Evolutionary conservation across 1,140 invertebrate genomes (phyloP), one percentile per base, ranked within the genome.

Genomic region (Drepana arcuata): DNA sequence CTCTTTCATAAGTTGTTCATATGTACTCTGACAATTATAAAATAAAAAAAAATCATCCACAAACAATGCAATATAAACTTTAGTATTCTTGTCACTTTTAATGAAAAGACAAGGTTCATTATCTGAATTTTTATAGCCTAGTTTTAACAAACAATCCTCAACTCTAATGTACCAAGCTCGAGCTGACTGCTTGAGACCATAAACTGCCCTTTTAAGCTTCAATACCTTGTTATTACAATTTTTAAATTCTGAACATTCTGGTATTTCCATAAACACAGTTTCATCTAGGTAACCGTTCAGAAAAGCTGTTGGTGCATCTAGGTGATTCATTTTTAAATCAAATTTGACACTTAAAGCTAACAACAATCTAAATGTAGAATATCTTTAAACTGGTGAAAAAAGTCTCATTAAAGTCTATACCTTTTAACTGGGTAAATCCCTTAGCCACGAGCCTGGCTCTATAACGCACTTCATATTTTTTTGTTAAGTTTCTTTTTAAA

Each of bases 341-440:
- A 16, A 14, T 14, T 38, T 9, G 1, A 29, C 35, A 38, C 26
- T 29, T 10, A 38, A 28, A 12, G 27, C 35, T 2, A 38, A 29
- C 2, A 38, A 10, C n/a, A 29, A 9, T 21, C 35, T 29, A 4
- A 38, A 29, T 5, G 35, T 38, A n/a, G 26, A 38, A 23, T 29
- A 29, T n/a, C 27, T 9, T 10, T 23, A 12, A 13, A 38, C 35
- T 21, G 35, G 35, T 14, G 27, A 38, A 18, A 29, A n/a, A 38
- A 1, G 35, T 38, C 21, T 38, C 27, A 18, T 38, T 29, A 29
- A 27, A 38, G 34, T 36, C 34, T 16, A 36, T 29, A 13, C 35
- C 35, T 9, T 21, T 21, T 21, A 21, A 4, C 9, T 21, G 18
- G 18, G 18, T 21, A 21, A 21, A 31, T 2, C 29, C 29, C 14